These are phyloP conservation scores for Acrobasis suavella DNA, from an alignment of 2,888 invertebrate genomes.

Conservation along the genomic window DNA sequence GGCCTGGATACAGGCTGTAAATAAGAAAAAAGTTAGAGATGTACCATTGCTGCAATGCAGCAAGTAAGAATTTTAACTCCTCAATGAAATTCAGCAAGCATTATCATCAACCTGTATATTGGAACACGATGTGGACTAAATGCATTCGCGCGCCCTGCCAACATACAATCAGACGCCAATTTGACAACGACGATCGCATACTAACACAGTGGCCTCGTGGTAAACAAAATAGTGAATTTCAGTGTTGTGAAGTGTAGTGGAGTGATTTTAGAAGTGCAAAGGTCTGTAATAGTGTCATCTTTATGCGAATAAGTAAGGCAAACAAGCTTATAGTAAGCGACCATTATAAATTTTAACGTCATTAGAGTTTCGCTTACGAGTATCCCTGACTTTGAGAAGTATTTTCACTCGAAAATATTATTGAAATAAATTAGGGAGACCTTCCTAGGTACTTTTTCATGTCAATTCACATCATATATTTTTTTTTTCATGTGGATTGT, in stretches of 20 bases:
- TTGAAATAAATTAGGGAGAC: no score
- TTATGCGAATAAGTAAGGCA: not conserved
- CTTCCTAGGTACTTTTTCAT: no score
- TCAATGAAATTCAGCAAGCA: conserved; percentile 4
- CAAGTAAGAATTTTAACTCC: not conserved
- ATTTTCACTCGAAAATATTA: no score
- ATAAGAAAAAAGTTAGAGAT: no score
- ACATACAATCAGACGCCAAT: conserved; percentile 63
- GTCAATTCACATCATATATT: no score
- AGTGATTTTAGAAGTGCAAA: conserved; percentile 13
- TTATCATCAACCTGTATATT: conserved; percentile 38
- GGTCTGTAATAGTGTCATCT: conserved; percentile 1
- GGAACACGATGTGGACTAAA: conserved; percentile 58
- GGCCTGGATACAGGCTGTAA: no score
- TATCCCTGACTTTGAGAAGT: no score
- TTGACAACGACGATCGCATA: conserved; percentile 51
- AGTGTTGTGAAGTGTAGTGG: conserved; percentile 16
- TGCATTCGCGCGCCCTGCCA: conserved; percentile 60
- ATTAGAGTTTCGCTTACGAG: no score
- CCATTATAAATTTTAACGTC: no score
- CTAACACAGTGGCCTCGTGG: conserved; percentile 42
- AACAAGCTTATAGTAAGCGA: no score
- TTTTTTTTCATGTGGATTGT: no score
- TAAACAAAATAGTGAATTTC: conserved; percentile 18
- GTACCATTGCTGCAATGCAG: no score